Evolutionary conservation across 2,797 vertebrate genomes (phyloP), one percentile per base, ranked within the genome.

Genomic region (Thalassophryne amazonica): DNA sequence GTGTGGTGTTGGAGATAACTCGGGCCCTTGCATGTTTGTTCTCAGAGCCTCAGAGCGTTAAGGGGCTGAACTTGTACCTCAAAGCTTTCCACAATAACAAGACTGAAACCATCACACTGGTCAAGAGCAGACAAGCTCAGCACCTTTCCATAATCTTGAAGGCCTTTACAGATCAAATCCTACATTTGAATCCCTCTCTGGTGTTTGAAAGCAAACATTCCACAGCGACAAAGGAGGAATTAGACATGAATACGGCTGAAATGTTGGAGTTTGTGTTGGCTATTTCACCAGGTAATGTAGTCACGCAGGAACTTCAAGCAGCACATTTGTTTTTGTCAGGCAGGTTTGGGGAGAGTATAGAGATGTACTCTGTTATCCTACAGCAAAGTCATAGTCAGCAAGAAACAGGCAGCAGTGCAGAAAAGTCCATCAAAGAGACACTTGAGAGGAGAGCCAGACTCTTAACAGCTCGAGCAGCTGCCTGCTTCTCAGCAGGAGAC

Each of bases 1-100:
- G 86, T 25, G 63, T 93, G 56, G 24, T 81, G 41, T 21, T 93
- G 52, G 88, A 82, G 62, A 81, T 98, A 42, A 94, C 92, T 4
- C 87, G 88, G 1, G 95, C 92, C 0, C 70, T 99, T 58, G 92
- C 95, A 2, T 75, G 81, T 71, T 76, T 98, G 28, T 79, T 96
- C 15, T 89, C 91, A 0, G 61, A 89, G 7, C 60, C 71, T 0
- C 60, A 78, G 4, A 41, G 6, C 0, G 49, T 20, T 2, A 69
- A 66, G 0, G 93, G 92, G 0, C 54, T 93, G 14, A 52, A 46
- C 0, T 88, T 92, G 47, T 99, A 98, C 20, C 62, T 98, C n/a
- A 86, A 77, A 32, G 87, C 90, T 7, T 98, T 93, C 23, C 43
- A 13, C 22, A 51, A 45, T 0, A 76, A 88, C 4, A 75, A 24